Evolutionary conservation across 2,113 vertebrate species (phyloP).

Genomic region (Notarius quadriscutis): DNA sequence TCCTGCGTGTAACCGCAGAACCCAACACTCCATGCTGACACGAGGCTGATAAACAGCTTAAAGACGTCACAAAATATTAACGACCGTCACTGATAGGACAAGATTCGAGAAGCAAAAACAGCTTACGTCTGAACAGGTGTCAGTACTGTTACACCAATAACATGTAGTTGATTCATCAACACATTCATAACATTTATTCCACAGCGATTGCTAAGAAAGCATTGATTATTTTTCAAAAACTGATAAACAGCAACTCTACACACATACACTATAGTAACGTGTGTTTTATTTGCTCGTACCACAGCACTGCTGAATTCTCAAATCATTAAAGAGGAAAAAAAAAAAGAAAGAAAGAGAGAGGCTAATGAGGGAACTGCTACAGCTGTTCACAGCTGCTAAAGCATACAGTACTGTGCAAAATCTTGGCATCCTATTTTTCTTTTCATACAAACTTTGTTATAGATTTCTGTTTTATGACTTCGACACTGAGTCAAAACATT

Average conservation of each 20-base stretch:
- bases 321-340: neutral
- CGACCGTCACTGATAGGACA: neutral
- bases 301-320: neutral
- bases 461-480: too few relatives aligned
- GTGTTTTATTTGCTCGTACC: neutral
- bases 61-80: constrained; percentile 13
- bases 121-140: neutral
- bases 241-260: too few relatives aligned
- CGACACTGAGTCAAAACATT: too few relatives aligned
- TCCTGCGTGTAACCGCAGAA: neutral
- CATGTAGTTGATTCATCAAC: neutral
- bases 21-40: neutral
- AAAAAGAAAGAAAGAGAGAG: too few relatives aligned
- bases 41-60: neutral
- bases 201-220: neutral
- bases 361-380: too few relatives aligned
- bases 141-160: neutral
- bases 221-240: neutral
- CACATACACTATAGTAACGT: neutral
- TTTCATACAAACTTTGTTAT: too few relatives aligned
- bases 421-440: too few relatives aligned
- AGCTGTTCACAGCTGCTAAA: neutral
- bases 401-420: too few relatives aligned
- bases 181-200: neutral
- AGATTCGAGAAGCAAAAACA: neutral